phyloP scores from a whole-genome alignment of 2,888 invertebrate genomes.

The Coelopa pilipes region DNA sequence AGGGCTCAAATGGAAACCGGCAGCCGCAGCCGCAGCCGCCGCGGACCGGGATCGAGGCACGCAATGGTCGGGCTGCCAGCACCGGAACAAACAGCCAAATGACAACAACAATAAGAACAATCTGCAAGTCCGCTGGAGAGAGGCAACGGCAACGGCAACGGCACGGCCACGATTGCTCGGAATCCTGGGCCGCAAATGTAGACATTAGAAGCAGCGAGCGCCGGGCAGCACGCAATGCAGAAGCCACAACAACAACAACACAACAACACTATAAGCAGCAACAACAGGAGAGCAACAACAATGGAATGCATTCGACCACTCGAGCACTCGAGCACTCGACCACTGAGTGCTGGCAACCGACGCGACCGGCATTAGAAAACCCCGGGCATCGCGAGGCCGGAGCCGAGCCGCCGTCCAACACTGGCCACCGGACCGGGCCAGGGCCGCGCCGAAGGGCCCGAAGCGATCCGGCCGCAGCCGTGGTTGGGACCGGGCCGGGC shows the following conservation, averaged over 20 bases:
- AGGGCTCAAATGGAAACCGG: conserved; percentile 22
- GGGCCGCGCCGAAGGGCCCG: background rate
- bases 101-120: too few relatives aligned
- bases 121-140: too few relatives aligned
- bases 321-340: background rate
- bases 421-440: too few relatives aligned
- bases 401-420: too few relatives aligned
- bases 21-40: too few relatives aligned
- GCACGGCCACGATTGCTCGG: background rate
- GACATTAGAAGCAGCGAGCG: conserved; percentile 40
- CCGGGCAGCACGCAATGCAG: background rate
- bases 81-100: background rate
- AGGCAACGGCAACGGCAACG: background rate
- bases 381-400: too few relatives aligned
- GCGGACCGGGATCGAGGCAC: conserved; percentile 4
- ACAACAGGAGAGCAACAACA: background rate
- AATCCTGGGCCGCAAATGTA: conserved; percentile 41
- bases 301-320: background rate
- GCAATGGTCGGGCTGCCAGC: conserved; percentile 2
- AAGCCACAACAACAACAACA: background rate
- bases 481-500: too few relatives aligned
- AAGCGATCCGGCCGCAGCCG: background rate
- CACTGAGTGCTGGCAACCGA: background rate
- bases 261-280: background rate
- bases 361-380: background rate